Evolutionary conservation across 1,140 invertebrate species (phyloP), one percentile per base, ranked within the genome.

Genomic region (Aculops lycopersici): DNA sequence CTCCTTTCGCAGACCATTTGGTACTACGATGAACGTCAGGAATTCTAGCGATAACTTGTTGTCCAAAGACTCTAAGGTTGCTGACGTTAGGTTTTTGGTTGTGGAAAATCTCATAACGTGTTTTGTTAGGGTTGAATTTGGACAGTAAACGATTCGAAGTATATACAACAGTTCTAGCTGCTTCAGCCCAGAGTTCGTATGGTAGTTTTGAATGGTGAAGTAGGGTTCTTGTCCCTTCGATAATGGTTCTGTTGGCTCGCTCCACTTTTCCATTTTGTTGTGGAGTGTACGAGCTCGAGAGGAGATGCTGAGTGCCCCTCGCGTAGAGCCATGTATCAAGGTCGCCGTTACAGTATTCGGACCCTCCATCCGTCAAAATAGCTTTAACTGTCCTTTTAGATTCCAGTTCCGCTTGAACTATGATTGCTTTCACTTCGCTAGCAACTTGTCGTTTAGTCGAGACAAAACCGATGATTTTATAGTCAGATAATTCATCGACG

Each of bases 181-280:
- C n/a, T n/a, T n/a, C n/a, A n/a, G n/a, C n/a, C 40, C 42, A 46
- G 38, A 31, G 12, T 37, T 48, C 43, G 20, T 17, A 60, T 40
- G 38, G 40, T n/a, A 21, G 37, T 41, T 54, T n/a, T n/a, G n/a
- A n/a, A n/a, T n/a, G n/a, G n/a, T n/a, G n/a, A n/a, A 64, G 19
- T 47, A 59, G 43, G 38, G 50, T 46, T 45, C 55, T 48, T 21
- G 55, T 52, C 41, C 45, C 52, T 51, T 64, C 59, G 46, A 58
- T 52, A 2, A 55, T 19, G 12, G 42, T 48, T 17, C 20, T 35
- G 44, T 51, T 49, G 4, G 37, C 40, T 20, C 43, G 31, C 35
- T 50, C 50, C 14, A 35, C 38, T 21, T 46, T 16, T 4, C 47
- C 50, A 35, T 50, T 49, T 12, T 45, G 39, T 20, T 46, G 24